Evolutionary conservation across 2,888 invertebrate species (phyloP).

Genomic region (Amphimallon solstitiale): DNA sequence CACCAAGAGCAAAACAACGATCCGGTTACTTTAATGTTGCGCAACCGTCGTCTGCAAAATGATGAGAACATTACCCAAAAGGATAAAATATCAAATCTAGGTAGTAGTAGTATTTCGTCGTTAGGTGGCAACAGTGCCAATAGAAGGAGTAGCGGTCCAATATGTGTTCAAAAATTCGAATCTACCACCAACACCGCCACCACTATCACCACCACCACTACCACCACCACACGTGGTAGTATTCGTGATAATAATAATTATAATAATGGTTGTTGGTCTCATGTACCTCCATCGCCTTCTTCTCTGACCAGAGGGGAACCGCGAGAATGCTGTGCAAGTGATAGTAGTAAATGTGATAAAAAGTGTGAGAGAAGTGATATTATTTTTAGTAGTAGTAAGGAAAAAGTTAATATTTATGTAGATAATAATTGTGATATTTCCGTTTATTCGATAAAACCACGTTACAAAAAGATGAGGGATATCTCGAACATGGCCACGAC

Average conservation of each 20-base stretch:
- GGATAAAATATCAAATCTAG: conserved; percentile 31
- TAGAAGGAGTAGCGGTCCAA: conserved; percentile 41
- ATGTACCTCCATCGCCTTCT: conserved; percentile 7
- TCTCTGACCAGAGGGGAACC: conserved; percentile 34
- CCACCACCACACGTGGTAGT: no score
- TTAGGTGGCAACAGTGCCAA: conserved; percentile 28
- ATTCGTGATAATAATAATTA: background rate
- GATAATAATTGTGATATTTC: conserved; percentile 62
- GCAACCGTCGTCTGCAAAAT: conserved; percentile 46
- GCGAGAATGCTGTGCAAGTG: conserved; percentile 45
- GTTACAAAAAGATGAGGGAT: conserved; percentile 49
- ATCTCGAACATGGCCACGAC: conserved; percentile 47
- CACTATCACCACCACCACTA: no score
- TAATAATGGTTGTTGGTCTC: background rate
- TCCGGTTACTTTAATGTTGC: conserved; percentile 26
- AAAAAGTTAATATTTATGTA: conserved; percentile 57
- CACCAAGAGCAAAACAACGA: conserved; percentile 26
- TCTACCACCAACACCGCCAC: background rate
- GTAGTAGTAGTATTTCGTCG: conserved; percentile 3
- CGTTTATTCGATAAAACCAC: conserved; percentile 17
- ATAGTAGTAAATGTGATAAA: conserved; percentile 57
- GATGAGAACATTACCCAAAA: conserved; percentile 23
- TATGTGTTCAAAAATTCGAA: conserved; percentile 49
- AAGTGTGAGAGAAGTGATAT: conserved; percentile 60
- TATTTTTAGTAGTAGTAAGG: conserved; percentile 57